These are phyloP conservation scores for honey bee (Apis mellifera) DNA, from an alignment of 1,140 invertebrate genomes.

Conservation along the genomic window DNA sequence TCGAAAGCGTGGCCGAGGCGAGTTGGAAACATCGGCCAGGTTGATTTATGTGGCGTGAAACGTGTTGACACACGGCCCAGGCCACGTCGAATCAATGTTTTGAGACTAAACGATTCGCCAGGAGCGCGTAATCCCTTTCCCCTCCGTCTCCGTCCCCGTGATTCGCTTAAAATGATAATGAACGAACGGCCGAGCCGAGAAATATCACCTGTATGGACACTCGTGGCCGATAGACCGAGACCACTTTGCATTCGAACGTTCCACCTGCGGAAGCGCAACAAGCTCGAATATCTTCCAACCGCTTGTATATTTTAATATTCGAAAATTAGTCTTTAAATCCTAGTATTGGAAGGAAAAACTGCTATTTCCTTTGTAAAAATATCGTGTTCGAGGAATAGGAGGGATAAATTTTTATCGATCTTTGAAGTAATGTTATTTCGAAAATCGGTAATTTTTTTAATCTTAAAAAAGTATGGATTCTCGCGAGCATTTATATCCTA, in stretches of 20 bases:
- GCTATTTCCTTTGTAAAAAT: too few species aligned
- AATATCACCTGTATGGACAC: neutral
- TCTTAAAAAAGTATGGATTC: too few species aligned
- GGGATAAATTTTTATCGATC: too few species aligned
- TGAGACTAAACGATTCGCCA: conserved; percentile 23
- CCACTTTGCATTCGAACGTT: neutral
- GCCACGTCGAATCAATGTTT: conserved; percentile 26
- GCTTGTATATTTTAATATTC: too few species aligned
- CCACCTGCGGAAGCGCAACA: too few species aligned
- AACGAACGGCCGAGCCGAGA: conserved; percentile 5
- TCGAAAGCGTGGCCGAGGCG: conserved; percentile 14
- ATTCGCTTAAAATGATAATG: conserved; percentile 44
- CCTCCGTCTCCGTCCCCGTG: neutral
- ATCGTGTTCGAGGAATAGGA: too few species aligned
- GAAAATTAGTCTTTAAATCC: too few species aligned
- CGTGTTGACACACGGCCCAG: conserved; percentile 10
- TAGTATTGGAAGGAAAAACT: too few species aligned
- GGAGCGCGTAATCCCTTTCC: neutral
- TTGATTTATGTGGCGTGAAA: conserved; percentile 45
- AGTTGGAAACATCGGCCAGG: conserved; percentile 8
- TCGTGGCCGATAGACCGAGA: conserved; percentile 5
- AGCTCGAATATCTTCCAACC: too few species aligned
- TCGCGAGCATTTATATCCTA: too few species aligned
- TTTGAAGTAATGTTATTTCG: too few species aligned
- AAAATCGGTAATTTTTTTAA: too few species aligned